A percentile compares a stretch with the other conserved stretches of the same genome.
Evolutionary conservation across 2,888 invertebrate genomes (phyloP).

Genomic region (Scaptomyza parva): DNA sequence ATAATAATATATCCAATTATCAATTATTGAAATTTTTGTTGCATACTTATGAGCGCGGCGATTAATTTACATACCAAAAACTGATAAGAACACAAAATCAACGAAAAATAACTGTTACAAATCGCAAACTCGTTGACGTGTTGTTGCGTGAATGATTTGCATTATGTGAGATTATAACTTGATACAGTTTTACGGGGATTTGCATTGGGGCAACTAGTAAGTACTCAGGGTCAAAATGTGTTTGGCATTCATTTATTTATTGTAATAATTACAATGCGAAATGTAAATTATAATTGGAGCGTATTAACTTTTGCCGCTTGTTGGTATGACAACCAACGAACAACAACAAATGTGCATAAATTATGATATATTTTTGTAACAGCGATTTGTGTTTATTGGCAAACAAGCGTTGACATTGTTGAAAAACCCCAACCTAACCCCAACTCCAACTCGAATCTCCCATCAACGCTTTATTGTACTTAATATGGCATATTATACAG

Average conservation of each 20-base stretch:
- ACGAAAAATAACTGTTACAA: neutral
- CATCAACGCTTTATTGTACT: slow-evolving; percentile 19
- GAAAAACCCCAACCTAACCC: too few relatives aligned
- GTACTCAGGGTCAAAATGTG: slow-evolving; percentile 15
- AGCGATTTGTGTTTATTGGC: slow-evolving; percentile 76
- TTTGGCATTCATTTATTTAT: slow-evolving; percentile 29
- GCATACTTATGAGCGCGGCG: slow-evolving; percentile 42
- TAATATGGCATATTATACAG: slow-evolving; percentile 27
- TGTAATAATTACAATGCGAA: slow-evolving; percentile 47
- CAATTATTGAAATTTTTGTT: neutral
- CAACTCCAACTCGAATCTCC: too few relatives aligned
- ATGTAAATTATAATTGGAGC: slow-evolving; percentile 55
- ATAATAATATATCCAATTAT: too few relatives aligned
- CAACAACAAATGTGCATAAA: slow-evolving; percentile 55
- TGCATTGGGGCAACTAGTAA: slow-evolving; percentile 18
- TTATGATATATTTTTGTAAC: slow-evolving; percentile 43
- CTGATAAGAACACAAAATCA: neutral
- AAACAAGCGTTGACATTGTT: slow-evolving; percentile 50
- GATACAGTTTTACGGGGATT: slow-evolving; percentile 43
- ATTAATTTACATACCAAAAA: slow-evolving; percentile 9
- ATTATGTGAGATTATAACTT: slow-evolving; percentile 62
- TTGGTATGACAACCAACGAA: too few relatives aligned
- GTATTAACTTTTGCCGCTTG: slow-evolving; percentile 49
- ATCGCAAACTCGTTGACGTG: slow-evolving; percentile 19
- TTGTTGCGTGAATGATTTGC: slow-evolving; percentile 45